These are phyloP conservation scores for Melinaea marsaeus DNA, from an alignment of 2,888 invertebrate species.

Conservation along the genomic window DNA sequence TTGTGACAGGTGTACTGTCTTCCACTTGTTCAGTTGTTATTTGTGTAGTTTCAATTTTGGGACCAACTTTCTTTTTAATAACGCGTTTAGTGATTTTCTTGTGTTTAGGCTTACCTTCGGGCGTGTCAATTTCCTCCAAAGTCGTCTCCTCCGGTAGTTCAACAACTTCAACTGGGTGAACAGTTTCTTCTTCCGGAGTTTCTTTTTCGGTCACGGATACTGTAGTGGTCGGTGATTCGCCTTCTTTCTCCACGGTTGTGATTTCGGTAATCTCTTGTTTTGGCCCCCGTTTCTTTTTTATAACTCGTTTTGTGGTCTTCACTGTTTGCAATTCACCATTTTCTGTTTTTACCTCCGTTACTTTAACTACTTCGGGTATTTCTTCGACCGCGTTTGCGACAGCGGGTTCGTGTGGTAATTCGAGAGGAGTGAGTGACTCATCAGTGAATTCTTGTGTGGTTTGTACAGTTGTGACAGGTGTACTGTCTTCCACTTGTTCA, in stretches of 20 bases:
- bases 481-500: slow-evolving; percentile 46
- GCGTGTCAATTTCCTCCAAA: slow-evolving; percentile 27
- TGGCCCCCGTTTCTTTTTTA: slow-evolving; percentile 1
- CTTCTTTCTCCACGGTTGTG: slow-evolving; percentile 16
- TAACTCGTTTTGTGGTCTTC: slow-evolving; percentile 37
- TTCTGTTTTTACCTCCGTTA: slow-evolving; percentile 35
- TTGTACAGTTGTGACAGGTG: slow-evolving; percentile 35
- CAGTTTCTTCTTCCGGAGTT: slow-evolving; percentile 55
- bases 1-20: slow-evolving; percentile 38
- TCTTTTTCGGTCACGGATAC: slow-evolving; percentile 12
- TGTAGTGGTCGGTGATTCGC: not conserved
- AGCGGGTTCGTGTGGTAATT: not conserved
- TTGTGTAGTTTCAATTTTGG: slow-evolving; percentile 31
- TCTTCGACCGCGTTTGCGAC: slow-evolving; percentile 29
- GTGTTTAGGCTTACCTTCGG: slow-evolving; percentile 45
- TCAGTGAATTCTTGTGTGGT: slow-evolving; percentile 43
- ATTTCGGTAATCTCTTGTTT: slow-evolving; percentile 34
- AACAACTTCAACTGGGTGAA: slow-evolving; percentile 54
- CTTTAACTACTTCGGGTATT: slow-evolving; percentile 33
- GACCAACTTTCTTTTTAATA: slow-evolving; percentile 47
- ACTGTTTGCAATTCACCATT: slow-evolving; percentile 42
- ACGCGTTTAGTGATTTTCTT: slow-evolving; percentile 25
- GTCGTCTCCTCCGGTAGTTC: slow-evolving; percentile 40
- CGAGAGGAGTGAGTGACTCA: slow-evolving; percentile 16
- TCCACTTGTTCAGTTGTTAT: slow-evolving; percentile 12